These are phyloP conservation scores for Phortica variegata DNA, from an alignment of 1,140 invertebrate genomes.

Conservation along the genomic window DNA sequence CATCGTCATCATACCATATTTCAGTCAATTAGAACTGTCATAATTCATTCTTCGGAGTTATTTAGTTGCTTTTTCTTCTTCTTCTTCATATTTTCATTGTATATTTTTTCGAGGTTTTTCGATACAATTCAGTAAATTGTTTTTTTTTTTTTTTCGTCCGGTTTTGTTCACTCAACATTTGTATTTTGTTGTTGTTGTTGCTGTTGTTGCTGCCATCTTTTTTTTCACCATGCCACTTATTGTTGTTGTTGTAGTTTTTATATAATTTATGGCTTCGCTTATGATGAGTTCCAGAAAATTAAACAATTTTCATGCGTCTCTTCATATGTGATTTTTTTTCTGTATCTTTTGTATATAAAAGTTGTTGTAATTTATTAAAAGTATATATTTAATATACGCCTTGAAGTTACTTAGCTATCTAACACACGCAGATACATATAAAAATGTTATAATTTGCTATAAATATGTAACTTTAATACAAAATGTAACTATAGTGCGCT, in stretches of 20 bases:
- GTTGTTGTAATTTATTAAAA: no score
- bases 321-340: no score
- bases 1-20: constrained; percentile 55
- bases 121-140: neutral
- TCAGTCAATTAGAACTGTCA: constrained; percentile 57
- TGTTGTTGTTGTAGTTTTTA: constrained; percentile 6
- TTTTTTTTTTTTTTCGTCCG: neutral
- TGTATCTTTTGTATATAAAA: no score
- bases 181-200: neutral
- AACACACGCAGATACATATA: no score
- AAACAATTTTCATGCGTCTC: constrained; percentile 40
- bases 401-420: no score
- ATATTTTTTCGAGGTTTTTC: neutral
- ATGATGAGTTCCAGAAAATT: constrained; percentile 56
- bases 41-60: constrained; percentile 56
- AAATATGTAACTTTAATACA: no score
- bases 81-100: constrained; percentile 7
- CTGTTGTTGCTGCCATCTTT: neutral
- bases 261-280: constrained; percentile 45
- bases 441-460: no score
- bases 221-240: constrained; percentile 5
- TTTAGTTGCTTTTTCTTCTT: constrained; percentile 34
- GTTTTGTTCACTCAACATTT: neutral
- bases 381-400: no score
- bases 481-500: no score